Base-by-base conservation (phyloP, 2,113 vertebrate genomes). In the Delphinus delphis region DNA sequence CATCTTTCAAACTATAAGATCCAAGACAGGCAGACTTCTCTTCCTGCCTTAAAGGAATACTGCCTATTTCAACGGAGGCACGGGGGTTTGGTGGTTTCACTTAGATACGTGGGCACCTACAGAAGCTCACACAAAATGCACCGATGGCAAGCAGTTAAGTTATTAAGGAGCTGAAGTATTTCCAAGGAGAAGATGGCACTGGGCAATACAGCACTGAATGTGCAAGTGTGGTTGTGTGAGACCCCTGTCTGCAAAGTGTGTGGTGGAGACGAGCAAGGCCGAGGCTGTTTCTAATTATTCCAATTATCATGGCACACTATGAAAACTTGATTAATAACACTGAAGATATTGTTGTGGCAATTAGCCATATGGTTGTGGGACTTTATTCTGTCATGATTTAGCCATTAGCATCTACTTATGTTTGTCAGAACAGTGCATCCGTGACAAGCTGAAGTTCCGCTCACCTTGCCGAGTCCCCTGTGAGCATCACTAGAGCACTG, bases 291-390 rank as follows among this genome's bases (percentile, higher is more conserved):
- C 99, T 99, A 99, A 99, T 99, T 99, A 99, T 99, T 99, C 99
- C 99, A 99, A 99, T 99, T 99, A 99, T 99, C 99, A 99, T 99
- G 99, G 99, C 99, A 99, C 99, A 99, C 99, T 99, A 99, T 99
- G 99, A 99, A 99, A 99, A 99, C 99, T 99, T 99, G 99, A 99
- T 99, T 99, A 99, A 99, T 99, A 99, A 99, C 99, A 99, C 99
- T 99, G 99, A 99, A 99, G 99, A 99, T 99, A 99, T 99, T 99
- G 99, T 99, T 99, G 99, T 99, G 99, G 99, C 99, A 99, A 99
- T 99, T 99, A 99, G 99, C 99, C 99, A 99, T 99, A 99, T 99
- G 99, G 99, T 99, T 99, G 99, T 99, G 99, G 99, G 99, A 99
- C 99, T 99, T 99, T 99, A 99, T 99, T 99, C 99, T 99, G 99